Base-by-base conservation (phyloP, 2,888 invertebrate species). In the Embidobia sp. region DNA sequence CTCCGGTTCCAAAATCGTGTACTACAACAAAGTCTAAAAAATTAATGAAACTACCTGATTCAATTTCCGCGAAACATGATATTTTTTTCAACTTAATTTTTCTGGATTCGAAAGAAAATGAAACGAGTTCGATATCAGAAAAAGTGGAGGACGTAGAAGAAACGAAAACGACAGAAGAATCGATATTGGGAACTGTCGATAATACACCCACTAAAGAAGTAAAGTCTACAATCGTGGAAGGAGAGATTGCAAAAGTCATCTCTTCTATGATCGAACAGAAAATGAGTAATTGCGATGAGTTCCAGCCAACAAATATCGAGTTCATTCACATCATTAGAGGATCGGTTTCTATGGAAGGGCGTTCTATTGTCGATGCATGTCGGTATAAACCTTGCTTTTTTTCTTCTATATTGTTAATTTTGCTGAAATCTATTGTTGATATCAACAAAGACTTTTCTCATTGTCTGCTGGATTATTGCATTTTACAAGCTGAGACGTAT, bases 381-480 rank as follows among this genome's bases (percentile, higher is more conserved):
- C 82, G 88, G 13, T 85, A 85, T 22, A 88, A 86, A 35, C 55
- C 84, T 1, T 89, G 89, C 37, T 87, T 83, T 46, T 87, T 82
- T 31, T 79, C 87, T 0, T 83, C 86, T 0, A 79, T 88, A 18
- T 46, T 88, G 0, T 86, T 87, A 40, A 84, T 88, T 2, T 74
- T 89, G 1, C 77, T 83, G 0, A 89, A 87, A 79, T 83, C 85
- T 4, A 79, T 79, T 7, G 15, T 80, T 2, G 73, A 85, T n/a
- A 80, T 81, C 0, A 35, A 84, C 4, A 10, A 55, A 18, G 19
- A 74, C 1, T 86, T 89, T 40, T 61, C 57, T 1, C 64, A 79
- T 1, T 82, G 69, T 1, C 69, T 78, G 1, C 66, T 89, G 6
- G 86, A 89, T 53, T 80, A 83, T 18, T 81, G 88, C 1, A 77